Base-by-base conservation (phyloP, 2,113 vertebrate species). In the Scytalopus superciliaris region DNA sequence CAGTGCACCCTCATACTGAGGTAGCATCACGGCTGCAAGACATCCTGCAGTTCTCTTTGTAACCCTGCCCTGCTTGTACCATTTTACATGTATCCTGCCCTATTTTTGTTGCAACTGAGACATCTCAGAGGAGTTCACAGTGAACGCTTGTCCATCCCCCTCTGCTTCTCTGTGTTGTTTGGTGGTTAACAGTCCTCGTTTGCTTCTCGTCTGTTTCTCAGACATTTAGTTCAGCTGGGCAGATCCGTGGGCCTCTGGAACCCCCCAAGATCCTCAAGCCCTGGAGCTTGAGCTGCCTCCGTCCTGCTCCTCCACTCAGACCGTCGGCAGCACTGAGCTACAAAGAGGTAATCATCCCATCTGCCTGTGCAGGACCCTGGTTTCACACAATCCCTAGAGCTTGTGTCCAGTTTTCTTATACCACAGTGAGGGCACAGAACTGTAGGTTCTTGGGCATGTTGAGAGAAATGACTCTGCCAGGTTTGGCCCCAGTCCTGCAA, bases 231-330 rank as follows among this genome's bases (percentile, higher is more conserved):
- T 95, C 98, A 14, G 68, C 97, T 3, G 95, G 97, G 86, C 97
- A 98, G 84, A 97, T 96, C 57, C 98, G 99, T 25, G 99, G 99
- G 30, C 98, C 99, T 62, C 97, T 99, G 97, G 99, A 99, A 84
- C 99, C 99, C 33, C 99, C 99, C 50, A 99, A 99, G 96, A 98
- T 98, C 95, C 98, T 98, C 96, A 99, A 99, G 94, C 99, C 99
- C 7, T 99, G 99, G 99, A 99, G 99, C 81, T 97, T 99, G 95
- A 99, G 99, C 98, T 99, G 99, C 95, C 98, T 99, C 62, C 98
- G 99, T 73, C 99, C 99, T 0, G 99, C 99, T 22, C 99, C 99
- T 49, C 99, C 99, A 3, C 99, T 99, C 95, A 98, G 98, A 90
- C 99, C 99, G 3, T 99, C 99, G 0, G 99, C 99, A 30, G 99